Evolutionary conservation across 2,113 vertebrate species (phyloP), one percentile per base, ranked within the genome.

Genomic region (Junco hyemalis): DNA sequence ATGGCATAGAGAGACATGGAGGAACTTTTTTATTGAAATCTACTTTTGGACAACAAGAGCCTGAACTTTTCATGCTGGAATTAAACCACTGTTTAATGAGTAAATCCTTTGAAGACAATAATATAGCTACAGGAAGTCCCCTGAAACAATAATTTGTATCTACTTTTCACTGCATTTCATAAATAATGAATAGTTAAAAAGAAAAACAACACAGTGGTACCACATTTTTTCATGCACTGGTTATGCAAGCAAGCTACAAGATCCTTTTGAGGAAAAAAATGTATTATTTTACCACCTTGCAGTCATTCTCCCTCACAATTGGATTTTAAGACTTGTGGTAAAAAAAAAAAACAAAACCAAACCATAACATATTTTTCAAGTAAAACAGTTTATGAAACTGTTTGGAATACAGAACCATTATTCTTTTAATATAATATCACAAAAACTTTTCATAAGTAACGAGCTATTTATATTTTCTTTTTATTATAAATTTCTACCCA

Each of bases 111-210:
- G 92, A 97, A 96, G 69, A 96, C 90, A 96, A 96, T 42, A 74
- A 71, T 42, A 72, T 16, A 97, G 65, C 93, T 95, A 85, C 72
- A 97, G 80, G 95, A 97, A 95, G 96, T 88, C 53, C 92, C 96
- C 91, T 68, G 93, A 96, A 98, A 98, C 86, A 96, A 97, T 91
- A 3, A 96, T 96, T 96, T 96, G 89, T 91, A 96, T 96, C 90
- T 97, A 86, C 96, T 97, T 97, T 93, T 84, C 83, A 92, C 88
- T 88, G 81, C 78, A 92, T 88, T 96, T 97, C 96, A 97, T 97
- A 97, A 97, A 98, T 97, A 98, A 98, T 97, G 91, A 96, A 97
- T 90, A 93, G 61, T 40, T 81, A 68, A 94, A 96, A 94, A 96
- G 94, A 95, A 96, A 95, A 97, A 91, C 95, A 97, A 95, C 35